Evolutionary conservation across 2,797 vertebrate genomes (phyloP).

Genomic region (Cirrhinus molitorella): DNA sequence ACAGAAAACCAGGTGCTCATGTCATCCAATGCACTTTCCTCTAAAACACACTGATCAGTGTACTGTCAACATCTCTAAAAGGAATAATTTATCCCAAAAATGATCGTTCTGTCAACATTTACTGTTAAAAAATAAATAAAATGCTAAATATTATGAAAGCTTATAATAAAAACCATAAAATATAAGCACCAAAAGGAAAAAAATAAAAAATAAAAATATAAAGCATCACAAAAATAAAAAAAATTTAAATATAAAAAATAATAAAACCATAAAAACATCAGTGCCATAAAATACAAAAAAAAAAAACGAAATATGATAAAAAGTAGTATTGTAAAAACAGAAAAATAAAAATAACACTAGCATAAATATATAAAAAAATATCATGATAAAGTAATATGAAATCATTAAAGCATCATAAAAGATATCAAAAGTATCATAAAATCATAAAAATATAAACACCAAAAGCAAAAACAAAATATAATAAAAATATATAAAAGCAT

Average conservation of each 20-base stretch:
- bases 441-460: too few species aligned
- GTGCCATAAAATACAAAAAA: too few species aligned
- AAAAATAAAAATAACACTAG: too few species aligned
- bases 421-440: too few species aligned
- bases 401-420: too few species aligned
- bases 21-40: not conserved
- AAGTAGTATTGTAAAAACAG: too few species aligned
- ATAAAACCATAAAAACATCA: too few species aligned
- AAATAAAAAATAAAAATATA: not conserved
- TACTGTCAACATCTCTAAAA: not conserved
- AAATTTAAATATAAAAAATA: not conserved
- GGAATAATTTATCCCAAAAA: not conserved
- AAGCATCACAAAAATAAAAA: not conserved
- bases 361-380: too few species aligned
- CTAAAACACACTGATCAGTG: conserved; percentile 22
- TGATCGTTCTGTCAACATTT: not conserved
- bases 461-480: not conserved
- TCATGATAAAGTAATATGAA: too few species aligned
- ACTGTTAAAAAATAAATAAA: not conserved
- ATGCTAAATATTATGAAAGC: too few species aligned
- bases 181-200: not conserved
- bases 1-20: conserved; percentile 8
- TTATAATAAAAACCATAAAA: too few species aligned
- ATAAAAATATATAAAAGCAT: not conserved
- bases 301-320: too few species aligned